These are phyloP conservation scores for Chloromyia formosa DNA, from an alignment of 2,888 invertebrate species.

Conservation along the genomic window DNA sequence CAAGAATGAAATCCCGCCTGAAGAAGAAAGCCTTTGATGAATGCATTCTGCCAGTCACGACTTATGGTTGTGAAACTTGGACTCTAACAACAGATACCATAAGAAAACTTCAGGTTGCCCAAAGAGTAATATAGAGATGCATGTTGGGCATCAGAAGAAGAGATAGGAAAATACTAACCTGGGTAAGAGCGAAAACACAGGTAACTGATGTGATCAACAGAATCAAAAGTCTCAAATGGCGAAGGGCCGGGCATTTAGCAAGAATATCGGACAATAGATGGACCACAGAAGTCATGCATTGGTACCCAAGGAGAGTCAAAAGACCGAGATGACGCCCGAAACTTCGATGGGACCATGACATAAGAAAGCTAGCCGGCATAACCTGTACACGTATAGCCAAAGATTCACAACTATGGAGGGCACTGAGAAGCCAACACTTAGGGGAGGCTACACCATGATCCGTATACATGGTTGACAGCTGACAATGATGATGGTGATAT, in stretches of 20 bases:
- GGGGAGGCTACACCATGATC: too few species aligned
- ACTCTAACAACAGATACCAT: not conserved
- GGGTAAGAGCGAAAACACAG: not conserved
- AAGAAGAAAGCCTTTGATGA: conserved; percentile 15
- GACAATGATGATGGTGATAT: too few species aligned
- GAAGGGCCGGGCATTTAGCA: not conserved
- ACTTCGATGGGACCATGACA: too few species aligned
- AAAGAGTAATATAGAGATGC: conserved; percentile 14
- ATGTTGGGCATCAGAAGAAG: conserved; percentile 12
- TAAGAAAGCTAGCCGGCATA: too few species aligned
- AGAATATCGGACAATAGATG: not conserved
- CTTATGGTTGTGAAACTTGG: conserved; percentile 19
- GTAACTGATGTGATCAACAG: conserved; percentile 5
- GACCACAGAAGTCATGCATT: conserved; percentile 1
- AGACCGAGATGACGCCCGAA: not conserved
- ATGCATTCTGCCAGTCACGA: conserved; percentile 17
- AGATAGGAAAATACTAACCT: not conserved
- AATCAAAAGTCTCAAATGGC: not conserved
- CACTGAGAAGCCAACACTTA: conserved; percentile 8
- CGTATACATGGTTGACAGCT: too few species aligned
- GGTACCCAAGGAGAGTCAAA: conserved; percentile 11
- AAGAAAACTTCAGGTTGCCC: not conserved
- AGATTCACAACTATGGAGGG: not conserved
- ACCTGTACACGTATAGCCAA: not conserved
- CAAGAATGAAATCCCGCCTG: not conserved